Conservation (phyloP, 2,113 vertebrate species). For the Syrrhaptes paradoxus region DNA sequence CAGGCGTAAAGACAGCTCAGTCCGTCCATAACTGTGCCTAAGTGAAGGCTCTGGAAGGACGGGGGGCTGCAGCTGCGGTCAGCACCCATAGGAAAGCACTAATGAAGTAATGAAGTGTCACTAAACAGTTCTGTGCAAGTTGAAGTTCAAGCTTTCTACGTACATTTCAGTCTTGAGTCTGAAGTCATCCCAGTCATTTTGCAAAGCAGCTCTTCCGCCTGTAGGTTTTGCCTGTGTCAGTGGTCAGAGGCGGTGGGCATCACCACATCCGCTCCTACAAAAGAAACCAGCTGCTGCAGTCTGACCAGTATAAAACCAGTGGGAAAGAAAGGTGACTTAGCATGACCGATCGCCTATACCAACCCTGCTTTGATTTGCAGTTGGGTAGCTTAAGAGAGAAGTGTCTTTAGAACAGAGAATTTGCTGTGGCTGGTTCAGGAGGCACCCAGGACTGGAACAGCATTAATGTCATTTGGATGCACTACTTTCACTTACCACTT, state of each 20-base stretch:
- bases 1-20: fast-evolving
- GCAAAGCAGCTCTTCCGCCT: neutral
- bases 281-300: neutral
- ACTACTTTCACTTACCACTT: conserved; percentile 47
- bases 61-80: neutral
- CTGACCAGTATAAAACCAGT: neutral
- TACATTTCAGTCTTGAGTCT: neutral
- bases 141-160: neutral
- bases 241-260: fast-evolving
- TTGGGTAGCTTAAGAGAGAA: neutral
- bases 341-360: neutral
- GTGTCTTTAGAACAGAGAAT: conserved; percentile 1
- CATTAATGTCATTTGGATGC: conserved; percentile 47
- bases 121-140: neutral
- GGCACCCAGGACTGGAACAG: conserved; percentile 29
- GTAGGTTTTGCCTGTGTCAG: neutral
- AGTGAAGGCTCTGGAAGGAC: neutral
- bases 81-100: neutral
- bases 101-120: neutral
- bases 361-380: conserved; percentile 23
- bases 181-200: neutral
- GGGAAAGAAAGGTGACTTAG: neutral
- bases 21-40: fast-evolving
- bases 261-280: fast-evolving
- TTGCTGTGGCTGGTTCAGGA: conserved; percentile 42